These are phyloP conservation scores for Gymnoscopelus braueri DNA, from an alignment of 2,797 vertebrate genomes.

Conservation along the genomic window DNA sequence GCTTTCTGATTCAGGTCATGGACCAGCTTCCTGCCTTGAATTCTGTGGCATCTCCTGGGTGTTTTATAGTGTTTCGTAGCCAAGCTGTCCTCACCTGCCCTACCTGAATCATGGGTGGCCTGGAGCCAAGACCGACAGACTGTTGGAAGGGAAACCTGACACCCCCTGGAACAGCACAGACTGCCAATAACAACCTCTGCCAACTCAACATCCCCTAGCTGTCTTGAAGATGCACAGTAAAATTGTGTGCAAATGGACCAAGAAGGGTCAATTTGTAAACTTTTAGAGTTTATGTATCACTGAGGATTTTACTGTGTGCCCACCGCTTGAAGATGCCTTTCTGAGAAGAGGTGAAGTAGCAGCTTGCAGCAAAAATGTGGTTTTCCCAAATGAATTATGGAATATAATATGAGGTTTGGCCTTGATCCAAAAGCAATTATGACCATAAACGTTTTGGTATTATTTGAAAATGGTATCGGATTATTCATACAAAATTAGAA, in stretches of 20 bases:
- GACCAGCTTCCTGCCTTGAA: conserved; percentile 42
- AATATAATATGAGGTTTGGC: too few species aligned
- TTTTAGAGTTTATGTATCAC: too few species aligned
- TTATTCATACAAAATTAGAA: not conserved
- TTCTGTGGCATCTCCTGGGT: conserved; percentile 50
- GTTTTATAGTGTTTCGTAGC: conserved; percentile 45
- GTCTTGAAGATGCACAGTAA: too few species aligned
- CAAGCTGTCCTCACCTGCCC: conserved; percentile 71
- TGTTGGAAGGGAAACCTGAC: conserved; percentile 62
- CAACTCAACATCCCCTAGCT: too few species aligned
- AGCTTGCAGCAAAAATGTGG: not conserved
- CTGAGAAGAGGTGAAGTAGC: not conserved
- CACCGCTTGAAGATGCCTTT: not conserved
- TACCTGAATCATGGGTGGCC: conserved; percentile 63
- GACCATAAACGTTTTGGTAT: not conserved
- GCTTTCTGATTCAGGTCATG: conserved; percentile 48
- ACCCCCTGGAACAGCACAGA: conserved; percentile 60
- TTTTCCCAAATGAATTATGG: too few species aligned
- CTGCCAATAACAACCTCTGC: conserved; percentile 36
- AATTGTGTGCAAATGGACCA: too few species aligned
- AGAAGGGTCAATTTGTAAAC: too few species aligned
- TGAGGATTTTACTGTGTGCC: not conserved
- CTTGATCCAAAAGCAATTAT: not conserved
- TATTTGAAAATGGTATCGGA: not conserved
- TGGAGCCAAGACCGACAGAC: conserved; percentile 56